Percentiles rank a stretch among this genome's conserved stretches.
phyloP scores from a whole-genome alignment of 2,797 vertebrate genomes.

The Micrastur ruficollis region DNA sequence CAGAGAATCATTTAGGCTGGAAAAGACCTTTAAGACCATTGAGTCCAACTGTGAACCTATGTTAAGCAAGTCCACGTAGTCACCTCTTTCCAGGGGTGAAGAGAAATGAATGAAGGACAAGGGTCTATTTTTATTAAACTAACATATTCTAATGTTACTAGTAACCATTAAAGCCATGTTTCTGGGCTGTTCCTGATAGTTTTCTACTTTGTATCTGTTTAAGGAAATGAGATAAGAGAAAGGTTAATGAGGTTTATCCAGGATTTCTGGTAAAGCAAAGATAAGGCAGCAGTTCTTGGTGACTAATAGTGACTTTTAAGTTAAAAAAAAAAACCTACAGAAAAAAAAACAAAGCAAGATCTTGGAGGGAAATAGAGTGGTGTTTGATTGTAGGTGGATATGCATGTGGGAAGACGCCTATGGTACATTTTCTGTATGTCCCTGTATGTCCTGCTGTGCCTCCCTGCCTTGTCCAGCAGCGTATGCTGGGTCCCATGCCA shows the following conservation, averaged over 20 bases:
- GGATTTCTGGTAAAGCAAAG: neutral
- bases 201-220: neutral
- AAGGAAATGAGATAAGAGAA: neutral
- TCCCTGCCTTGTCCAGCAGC: neutral
- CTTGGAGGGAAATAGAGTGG: neutral
- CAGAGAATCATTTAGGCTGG: too few relatives aligned
- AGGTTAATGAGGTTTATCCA: neutral
- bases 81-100: neutral
- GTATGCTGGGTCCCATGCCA: neutral
- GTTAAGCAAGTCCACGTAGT: rapidly evolving
- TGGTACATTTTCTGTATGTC: neutral
- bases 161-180: neutral
- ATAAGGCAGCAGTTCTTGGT: neutral
- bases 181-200: neutral
- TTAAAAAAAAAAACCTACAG: neutral
- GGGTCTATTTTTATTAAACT: neutral
- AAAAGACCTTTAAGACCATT: too few relatives aligned
- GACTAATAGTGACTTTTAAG: neutral
- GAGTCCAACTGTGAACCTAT: too few relatives aligned
- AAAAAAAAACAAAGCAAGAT: neutral
- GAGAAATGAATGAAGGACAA: neutral
- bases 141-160: neutral
- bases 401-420: neutral
- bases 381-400: neutral
- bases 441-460: neutral